These are phyloP conservation scores for Bugulina stolonifera DNA, from an alignment of 2,888 invertebrate genomes.

Conservation along the genomic window DNA sequence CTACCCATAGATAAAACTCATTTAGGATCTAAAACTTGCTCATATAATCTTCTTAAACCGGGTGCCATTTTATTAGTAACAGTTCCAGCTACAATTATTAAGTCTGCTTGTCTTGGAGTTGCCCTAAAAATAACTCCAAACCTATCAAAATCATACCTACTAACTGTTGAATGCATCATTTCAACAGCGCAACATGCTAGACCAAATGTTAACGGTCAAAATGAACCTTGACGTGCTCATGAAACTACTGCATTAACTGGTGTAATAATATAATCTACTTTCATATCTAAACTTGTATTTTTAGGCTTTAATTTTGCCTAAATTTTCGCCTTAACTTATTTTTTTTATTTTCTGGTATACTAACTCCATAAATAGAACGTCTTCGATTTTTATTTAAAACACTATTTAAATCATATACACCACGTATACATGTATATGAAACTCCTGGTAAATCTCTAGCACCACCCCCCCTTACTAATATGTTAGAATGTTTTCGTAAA, in stretches of 20 bases:
- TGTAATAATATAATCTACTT: too few relatives aligned
- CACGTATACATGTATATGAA: not conserved
- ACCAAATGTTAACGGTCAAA: conserved; percentile 21
- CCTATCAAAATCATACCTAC: conserved; percentile 27
- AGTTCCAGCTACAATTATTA: conserved; percentile 29
- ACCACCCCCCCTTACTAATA: not conserved
- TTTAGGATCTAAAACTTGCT: conserved; percentile 90
- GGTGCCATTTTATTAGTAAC: conserved; percentile 29
- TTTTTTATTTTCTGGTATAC: not conserved
- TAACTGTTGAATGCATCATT: conserved; percentile 24
- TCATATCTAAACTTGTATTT: not conserved
- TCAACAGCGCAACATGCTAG: conserved; percentile 26
- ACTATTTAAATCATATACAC: not conserved
- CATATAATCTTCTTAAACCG: conserved; percentile 59
- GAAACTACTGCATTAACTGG: not conserved
- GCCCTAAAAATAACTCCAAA: conserved; percentile 29
- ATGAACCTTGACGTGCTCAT: not conserved
- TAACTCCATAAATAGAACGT: not conserved
- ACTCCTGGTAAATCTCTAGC: not conserved
- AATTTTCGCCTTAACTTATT: not conserved
- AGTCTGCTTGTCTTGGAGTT: conserved; percentile 27
- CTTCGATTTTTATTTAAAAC: not conserved
- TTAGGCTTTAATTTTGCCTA: not conserved
- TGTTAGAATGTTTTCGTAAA: not conserved
- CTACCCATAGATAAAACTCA: conserved; percentile 99